phyloP scores from a whole-genome alignment of 2,888 invertebrate genomes.

The Sphaeridia pumilis region DNA sequence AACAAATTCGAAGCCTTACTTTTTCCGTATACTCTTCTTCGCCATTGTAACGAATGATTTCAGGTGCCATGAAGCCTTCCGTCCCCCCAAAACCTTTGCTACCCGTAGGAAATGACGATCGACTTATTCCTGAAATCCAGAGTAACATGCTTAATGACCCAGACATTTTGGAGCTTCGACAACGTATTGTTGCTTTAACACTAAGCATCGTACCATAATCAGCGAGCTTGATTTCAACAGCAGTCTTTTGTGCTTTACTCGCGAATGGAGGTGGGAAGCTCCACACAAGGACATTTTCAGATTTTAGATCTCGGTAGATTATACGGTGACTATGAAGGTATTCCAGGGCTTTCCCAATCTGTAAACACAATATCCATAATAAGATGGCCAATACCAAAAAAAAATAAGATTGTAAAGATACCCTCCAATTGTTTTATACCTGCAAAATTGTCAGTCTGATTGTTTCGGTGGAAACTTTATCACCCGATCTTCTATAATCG shows the following conservation, averaged over 20 bases:
- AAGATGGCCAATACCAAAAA: not conserved
- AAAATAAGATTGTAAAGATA: not conserved
- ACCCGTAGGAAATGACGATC: conserved; percentile 75
- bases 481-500: conserved; percentile 74
- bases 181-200: too few species aligned
- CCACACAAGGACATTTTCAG: conserved; percentile 98
- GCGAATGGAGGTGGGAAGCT: conserved; percentile 63
- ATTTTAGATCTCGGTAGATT: conserved; percentile 85
- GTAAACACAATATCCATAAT: conserved; percentile 21
- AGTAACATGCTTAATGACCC: not conserved
- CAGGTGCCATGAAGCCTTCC: conserved; percentile 98
- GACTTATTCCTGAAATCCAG: conserved; percentile 61
- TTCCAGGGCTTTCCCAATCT: conserved; percentile 82
- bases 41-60: conserved; percentile 95
- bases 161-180: not conserved
- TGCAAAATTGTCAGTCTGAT: conserved; percentile 78
- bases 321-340: conserved; percentile 87
- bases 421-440: conserved; percentile 41
- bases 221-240: conserved; percentile 80
- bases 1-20: conserved; percentile 42
- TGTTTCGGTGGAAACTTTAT: conserved; percentile 64
- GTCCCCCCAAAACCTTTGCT: conserved; percentile 98
- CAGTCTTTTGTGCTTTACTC: conserved; percentile 19
- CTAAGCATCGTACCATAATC: conserved; percentile 61
- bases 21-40: conserved; percentile 98